Conservation (phyloP, 2,797 vertebrate genomes). For the Alectoris magna region DNA sequence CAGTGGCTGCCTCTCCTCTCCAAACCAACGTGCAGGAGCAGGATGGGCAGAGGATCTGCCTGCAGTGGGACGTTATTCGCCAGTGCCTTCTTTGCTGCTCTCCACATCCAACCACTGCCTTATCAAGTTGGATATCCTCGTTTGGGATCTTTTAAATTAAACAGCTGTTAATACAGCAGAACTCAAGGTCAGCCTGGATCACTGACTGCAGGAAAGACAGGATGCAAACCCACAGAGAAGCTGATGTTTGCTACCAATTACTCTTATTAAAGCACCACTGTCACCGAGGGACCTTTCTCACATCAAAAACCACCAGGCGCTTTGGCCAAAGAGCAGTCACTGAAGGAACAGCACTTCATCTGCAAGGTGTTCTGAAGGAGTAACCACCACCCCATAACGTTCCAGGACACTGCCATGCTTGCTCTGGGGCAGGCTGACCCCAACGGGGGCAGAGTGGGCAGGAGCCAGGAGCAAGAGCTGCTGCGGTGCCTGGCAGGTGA, state of each 20-base stretch:
- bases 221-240: background rate
- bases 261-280: background rate
- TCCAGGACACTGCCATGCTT: background rate
- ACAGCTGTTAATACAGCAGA: conserved; percentile 11
- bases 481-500: background rate
- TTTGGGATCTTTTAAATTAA: background rate
- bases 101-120: background rate
- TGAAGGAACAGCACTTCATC: background rate
- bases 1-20: background rate
- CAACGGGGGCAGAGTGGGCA: background rate
- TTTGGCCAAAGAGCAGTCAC: background rate
- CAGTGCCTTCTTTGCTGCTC: background rate
- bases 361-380: background rate
- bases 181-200: background rate
- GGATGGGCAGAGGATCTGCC: background rate
- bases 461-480: background rate
- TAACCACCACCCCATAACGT: background rate
- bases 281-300: background rate
- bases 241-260: conserved; percentile 9
- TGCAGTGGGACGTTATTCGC: background rate
- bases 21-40: background rate
- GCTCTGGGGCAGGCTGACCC: background rate
- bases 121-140: background rate
- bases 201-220: background rate
- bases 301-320: background rate